Conservation (phyloP, 2,113 vertebrate species). For the Triplophysa rosa region DNA sequence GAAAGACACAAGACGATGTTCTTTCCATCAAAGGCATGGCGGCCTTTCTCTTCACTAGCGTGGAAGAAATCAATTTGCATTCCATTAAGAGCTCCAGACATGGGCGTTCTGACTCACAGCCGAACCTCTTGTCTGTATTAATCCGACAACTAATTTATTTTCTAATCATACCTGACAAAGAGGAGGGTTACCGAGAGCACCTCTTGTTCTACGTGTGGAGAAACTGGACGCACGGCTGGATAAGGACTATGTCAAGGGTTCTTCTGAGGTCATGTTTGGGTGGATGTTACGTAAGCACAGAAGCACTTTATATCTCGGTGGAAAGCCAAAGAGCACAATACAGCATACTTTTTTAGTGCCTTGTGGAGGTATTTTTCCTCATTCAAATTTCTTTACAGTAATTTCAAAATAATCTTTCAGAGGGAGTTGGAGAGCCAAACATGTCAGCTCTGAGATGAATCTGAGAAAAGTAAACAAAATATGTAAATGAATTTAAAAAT, state of each 20-base stretch:
- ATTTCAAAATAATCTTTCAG: neutral
- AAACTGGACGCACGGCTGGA: neutral
- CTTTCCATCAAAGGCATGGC: conserved; percentile 44
- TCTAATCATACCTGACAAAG: conserved; percentile 55
- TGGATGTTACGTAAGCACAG: conserved; percentile 39
- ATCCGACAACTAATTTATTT: conserved; percentile 54
- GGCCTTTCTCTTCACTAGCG: conserved; percentile 30
- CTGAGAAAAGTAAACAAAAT: neutral
- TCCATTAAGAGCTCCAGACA: conserved; percentile 53
- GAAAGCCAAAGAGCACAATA: neutral
- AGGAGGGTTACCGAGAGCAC: conserved; percentile 29
- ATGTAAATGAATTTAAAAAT: too few relatives aligned
- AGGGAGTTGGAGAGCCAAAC: too few relatives aligned
- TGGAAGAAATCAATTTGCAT: conserved; percentile 58
- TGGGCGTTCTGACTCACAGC: conserved; percentile 35
- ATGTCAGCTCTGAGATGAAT: neutral
- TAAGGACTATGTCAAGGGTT: conserved; percentile 17
- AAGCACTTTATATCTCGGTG: neutral
- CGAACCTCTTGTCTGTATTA: conserved; percentile 43
- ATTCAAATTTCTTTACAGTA: neutral
- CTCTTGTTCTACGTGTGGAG: neutral
- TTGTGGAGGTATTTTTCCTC: neutral
- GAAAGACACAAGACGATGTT: conserved; percentile 27
- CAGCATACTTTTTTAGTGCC: neutral
- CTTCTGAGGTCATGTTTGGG: conserved; percentile 10